Evolutionary conservation across 2,113 vertebrate species (phyloP).

Genomic region (Orthonyx spaldingii): DNA sequence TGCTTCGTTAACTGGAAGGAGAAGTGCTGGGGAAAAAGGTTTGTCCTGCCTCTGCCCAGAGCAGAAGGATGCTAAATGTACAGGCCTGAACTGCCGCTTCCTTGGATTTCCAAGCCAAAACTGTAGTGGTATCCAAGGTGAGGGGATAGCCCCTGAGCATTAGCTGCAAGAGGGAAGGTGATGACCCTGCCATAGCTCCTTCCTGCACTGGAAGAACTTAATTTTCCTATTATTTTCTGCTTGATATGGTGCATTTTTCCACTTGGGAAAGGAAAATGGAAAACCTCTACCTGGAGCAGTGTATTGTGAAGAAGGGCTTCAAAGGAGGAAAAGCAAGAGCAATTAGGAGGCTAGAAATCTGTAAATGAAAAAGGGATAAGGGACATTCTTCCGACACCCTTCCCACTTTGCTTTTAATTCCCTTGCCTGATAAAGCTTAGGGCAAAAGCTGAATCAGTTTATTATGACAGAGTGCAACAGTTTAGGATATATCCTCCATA

Average conservation of each 20-base stretch:
- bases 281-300: background rate
- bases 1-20: background rate
- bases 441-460: background rate
- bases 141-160: background rate
- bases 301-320: background rate
- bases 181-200: background rate
- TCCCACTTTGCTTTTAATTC: background rate
- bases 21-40: background rate
- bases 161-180: background rate
- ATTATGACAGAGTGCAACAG: background rate
- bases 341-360: background rate
- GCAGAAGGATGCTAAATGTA: background rate
- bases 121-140: background rate
- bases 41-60: background rate
- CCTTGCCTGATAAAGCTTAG: background rate
- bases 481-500: background rate
- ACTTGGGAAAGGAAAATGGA: background rate
- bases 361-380: background rate
- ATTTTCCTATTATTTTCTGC: background rate
- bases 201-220: fast-evolving
- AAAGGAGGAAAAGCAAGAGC: background rate
- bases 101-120: background rate
- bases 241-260: background rate
- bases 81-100: background rate
- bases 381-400: background rate